Evolutionary conservation across 1,140 invertebrate genomes (phyloP).

Genomic region (Drosophila teissieri): DNA sequence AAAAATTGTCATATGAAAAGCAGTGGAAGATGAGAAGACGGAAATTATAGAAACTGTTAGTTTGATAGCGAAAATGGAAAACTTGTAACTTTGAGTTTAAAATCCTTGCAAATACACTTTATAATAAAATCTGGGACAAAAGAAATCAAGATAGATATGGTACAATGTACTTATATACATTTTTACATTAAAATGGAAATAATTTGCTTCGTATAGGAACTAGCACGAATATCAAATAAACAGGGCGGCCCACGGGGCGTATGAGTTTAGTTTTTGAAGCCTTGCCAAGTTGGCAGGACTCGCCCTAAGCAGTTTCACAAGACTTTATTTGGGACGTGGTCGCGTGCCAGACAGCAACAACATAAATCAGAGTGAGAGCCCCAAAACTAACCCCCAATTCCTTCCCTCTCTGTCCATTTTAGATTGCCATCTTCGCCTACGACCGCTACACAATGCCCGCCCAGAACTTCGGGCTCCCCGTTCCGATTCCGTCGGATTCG

Average conservation of each 20-base stretch:
- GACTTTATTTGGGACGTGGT: slow-evolving; percentile 66
- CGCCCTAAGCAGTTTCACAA: slow-evolving; percentile 23
- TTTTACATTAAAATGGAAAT: slow-evolving; percentile 12
- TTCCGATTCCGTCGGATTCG: slow-evolving; percentile 96
- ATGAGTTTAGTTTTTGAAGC: slow-evolving; percentile 56
- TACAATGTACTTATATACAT: not conserved
- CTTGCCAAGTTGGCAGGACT: slow-evolving; percentile 69
- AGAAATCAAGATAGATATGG: too few relatives aligned
- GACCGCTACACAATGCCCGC: slow-evolving; percentile 87
- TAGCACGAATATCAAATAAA: slow-evolving; percentile 22
- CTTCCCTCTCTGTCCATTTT: slow-evolving; percentile 80
- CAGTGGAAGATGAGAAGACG: not conserved
- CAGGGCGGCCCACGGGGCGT: slow-evolving; percentile 22
- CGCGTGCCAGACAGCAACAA: slow-evolving; percentile 69
- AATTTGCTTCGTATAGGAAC: slow-evolving; percentile 19
- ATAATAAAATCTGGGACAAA: too few relatives aligned
- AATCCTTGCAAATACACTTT: not conserved
- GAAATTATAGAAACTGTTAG: slow-evolving; percentile 9
- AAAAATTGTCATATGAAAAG: slow-evolving; percentile 2
- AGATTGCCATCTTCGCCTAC: slow-evolving; percentile 97
- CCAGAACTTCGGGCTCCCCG: slow-evolving; percentile 87
- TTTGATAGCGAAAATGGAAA: not conserved
- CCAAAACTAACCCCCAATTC: slow-evolving; percentile 44
- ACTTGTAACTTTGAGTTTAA: not conserved
- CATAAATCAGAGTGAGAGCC: slow-evolving; percentile 63